Conservation (phyloP, 2,113 vertebrate genomes). For the Platichthys stellatus region DNA sequence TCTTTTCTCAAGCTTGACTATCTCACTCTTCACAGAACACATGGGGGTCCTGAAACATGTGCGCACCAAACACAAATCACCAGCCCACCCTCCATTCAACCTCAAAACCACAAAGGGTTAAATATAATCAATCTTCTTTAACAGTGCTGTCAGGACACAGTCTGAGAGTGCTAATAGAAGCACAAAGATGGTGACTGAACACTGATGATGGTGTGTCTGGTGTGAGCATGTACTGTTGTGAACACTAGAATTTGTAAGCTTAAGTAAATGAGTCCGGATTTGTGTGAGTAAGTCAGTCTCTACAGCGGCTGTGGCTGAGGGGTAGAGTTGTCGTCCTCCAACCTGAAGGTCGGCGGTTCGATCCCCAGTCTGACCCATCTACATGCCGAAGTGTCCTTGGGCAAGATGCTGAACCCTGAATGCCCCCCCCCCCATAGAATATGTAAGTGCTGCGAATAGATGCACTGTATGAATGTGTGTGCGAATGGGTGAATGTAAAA, state of each 20-base stretch:
- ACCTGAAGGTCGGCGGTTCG: too few species aligned
- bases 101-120: conserved; percentile 83
- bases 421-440: too few species aligned
- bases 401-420: too few species aligned
- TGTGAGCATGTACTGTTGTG: conserved; percentile 11
- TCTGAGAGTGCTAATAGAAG: conserved; percentile 70
- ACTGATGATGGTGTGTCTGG: conserved; percentile 18
- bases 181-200: conserved; percentile 57
- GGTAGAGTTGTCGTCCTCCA: too few species aligned
- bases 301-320: not conserved
- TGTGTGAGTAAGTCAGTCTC: conserved; percentile 2
- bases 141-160: conserved; percentile 79
- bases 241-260: conserved; percentile 2
- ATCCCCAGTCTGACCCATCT: too few species aligned
- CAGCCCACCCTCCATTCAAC: conserved; percentile 76
- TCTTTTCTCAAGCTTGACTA: conserved; percentile 79
- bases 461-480: too few species aligned
- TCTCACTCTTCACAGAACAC: conserved; percentile 71
- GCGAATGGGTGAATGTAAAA: too few species aligned
- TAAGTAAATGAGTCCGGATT: conserved; percentile 3
- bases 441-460: too few species aligned
- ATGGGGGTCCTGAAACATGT: conserved; percentile 76
- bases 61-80: conserved; percentile 56
- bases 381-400: too few species aligned
- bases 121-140: conserved; percentile 84